Evolutionary conservation across 1,140 invertebrate species (phyloP), one percentile per base, ranked within the genome.

Genomic region (Dreissena polymorpha): DNA sequence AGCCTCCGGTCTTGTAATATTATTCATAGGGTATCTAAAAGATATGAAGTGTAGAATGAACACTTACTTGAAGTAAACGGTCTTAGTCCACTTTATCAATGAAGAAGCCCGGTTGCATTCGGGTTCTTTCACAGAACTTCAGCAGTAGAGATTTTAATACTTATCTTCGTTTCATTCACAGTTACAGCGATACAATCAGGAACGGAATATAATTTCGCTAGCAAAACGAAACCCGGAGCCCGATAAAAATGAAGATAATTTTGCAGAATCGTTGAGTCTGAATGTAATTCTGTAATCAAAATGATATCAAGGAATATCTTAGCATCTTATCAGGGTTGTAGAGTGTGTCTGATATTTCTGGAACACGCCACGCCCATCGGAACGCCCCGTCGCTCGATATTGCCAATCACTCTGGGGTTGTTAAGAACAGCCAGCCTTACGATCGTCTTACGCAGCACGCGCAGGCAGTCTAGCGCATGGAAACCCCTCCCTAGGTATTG

Each of bases 281-380:
- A 67, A 60, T 53, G 65, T 68, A 72, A 29, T 14, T 39, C 29
- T 51, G 39, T 72, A 72, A 80, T 80, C 78, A 72, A 39, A 80
- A 71, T 80, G 69, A 80, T 80, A 80, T 80, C 78, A 69, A 69
- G 74, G 53, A 69, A 78, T 70, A 67, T 78, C 64, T 53, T n/a
- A 21, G 27, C n/a, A 21, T 57, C 76, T 78, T 78, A 78, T 78
- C 76, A 53, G n/a, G 57, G 68, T 78, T 57, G 27, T 68, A 57
- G 65, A 68, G 65, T 68, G 39, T 69, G 39, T 51, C 25, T 60
- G 67, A 78, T 27, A 69, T 78, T 78, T 55, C 64, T 18, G 76
- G 67, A 78, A 69, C 57, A 39, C 49, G 25, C 76, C 18, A 13
- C 27, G 57, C 49, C 16, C 53, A 5, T 53, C 65, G 64, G 57